Base-by-base conservation (phyloP, 1,140 invertebrate species). In the Saccostrea glomerata region DNA sequence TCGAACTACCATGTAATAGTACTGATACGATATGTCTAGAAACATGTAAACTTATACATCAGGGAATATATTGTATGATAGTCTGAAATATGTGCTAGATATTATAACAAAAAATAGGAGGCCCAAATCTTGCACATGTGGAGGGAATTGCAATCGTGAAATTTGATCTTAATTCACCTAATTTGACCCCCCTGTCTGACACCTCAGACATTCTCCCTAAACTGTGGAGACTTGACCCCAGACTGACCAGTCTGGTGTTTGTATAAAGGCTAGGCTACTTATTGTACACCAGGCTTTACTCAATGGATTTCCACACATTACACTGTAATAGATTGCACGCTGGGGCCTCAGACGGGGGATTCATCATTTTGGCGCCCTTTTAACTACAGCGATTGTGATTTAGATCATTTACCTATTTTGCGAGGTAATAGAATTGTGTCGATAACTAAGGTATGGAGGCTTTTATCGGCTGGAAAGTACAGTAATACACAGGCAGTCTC, bases 241-340 rank as follows among this genome's bases (percentile, higher is more conserved):
- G 70, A 77, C 70, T 77, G 70, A 77, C 70, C 70, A 77, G 70
- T 77, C 70, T 77, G 70, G 70, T 77, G 70, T 77, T 77, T 77
- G 70, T 77, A 77, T 77, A 77, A 77, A 30, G 70, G 70, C 70
- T 77, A 77, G 70, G 70, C 70, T 77, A 77, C 70, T 77, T 77
- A 77, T 77, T 77, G 70, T 77, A 77, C 70, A 77, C 70, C 30
- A 77, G 70, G 70, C 70, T 77, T 77, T 77, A 77, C 70, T 77
- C 70, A 77, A 77, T 77, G 70, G 70, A 77, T 77, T 77, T 77
- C 70, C 70, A 77, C 70, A 77, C 70, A 77, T 77, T 77, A 77
- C 70, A 77, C 25, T 77, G 70, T 77, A 77, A 77, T 77, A 77
- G 70, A 77, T 77, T 77, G 70, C 70, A 15, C 15, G 11, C 70